Evolutionary conservation across 2,797 vertebrate genomes (phyloP).

Genomic region (Siniperca obscura): DNA sequence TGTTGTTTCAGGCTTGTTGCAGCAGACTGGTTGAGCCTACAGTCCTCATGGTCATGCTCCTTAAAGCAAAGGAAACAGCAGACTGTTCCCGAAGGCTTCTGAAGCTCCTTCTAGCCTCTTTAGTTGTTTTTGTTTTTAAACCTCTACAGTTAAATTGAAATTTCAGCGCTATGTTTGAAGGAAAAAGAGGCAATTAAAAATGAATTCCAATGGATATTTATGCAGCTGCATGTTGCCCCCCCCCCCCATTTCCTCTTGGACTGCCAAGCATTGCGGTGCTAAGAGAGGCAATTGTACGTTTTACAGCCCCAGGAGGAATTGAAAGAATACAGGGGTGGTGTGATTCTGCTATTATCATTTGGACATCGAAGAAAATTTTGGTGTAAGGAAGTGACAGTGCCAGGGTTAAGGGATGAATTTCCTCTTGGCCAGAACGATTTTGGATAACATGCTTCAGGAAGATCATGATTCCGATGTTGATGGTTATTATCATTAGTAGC

Average conservation of each 20-base stretch:
- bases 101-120: constrained; percentile 39
- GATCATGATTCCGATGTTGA: not conserved
- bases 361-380: not conserved
- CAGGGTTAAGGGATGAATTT: constrained; percentile 23
- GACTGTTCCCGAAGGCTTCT: constrained; percentile 37
- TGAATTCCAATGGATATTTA: constrained; percentile 72
- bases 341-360: constrained; percentile 47
- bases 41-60: constrained; percentile 35
- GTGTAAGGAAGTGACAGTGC: constrained; percentile 2
- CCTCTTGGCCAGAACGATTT: not conserved
- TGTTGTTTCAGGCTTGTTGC: constrained; percentile 41
- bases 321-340: not conserved
- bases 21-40: constrained; percentile 25
- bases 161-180: constrained; percentile 53
- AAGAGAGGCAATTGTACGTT: constrained; percentile 43
- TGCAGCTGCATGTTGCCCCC: constrained; percentile 61
- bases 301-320: constrained; percentile 35
- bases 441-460: constrained; percentile 22
- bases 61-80: constrained; percentile 42
- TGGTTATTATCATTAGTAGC: not conserved
- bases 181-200: constrained; percentile 69
- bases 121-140: constrained; percentile 56
- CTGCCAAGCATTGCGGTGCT: constrained; percentile 2
- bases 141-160: constrained; percentile 59
- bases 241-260: constrained; percentile 15